Base-by-base conservation (phyloP, 2,113 vertebrate genomes). In the Neolamprologus sp. region DNA sequence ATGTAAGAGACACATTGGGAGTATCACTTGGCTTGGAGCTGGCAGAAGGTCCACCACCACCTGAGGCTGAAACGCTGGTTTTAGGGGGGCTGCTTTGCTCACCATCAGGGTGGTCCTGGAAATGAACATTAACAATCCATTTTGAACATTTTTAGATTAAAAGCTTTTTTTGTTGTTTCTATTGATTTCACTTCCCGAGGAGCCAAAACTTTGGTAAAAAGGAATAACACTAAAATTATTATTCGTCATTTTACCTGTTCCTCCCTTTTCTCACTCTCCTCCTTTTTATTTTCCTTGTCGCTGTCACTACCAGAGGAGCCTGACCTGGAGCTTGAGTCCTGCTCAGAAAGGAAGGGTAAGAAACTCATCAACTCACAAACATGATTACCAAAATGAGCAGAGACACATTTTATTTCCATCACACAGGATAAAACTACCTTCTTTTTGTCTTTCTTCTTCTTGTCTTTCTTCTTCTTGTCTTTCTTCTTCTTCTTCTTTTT, bases 401-500 rank as follows among this genome's bases (percentile, higher is more conserved):
- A 16, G 6, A 71, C 9, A 2, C 2, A 4, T 28, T 63, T 87
- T 54, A 9, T 47, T 2, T 6, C 45, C 7, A 54, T 33, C 4
- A 4, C 5, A 49, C 9, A 12, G 23, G 2, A 7, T 12, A 26
- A 0, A 9, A 37, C 80, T 63, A 93, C 89, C 92, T 92, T 91
- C 85, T 94, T 92, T 17, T 92, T 75, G 71, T 47, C 40, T 75
- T 73, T 73, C 68, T 47, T 73, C 17, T 91, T 57, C 4, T 57
- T 26, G 54, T 57, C 54, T 57, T 55, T 55, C 91, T 91, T 93
- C 83, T 91, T 71, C 57, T 93, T 91, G 65, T 94, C 93, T 11
- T 93, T 21, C 21, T 94, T 95, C 82, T 94, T 94, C 17, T 91
- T 75, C 60, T 93, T 91, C 65, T 94, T 93, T 5, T 93, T 88